Percentiles rank a stretch among this genome's conserved stretches.
These are phyloP conservation scores for Rhogogaster chlorosoma DNA, from an alignment of 2,888 invertebrate genomes.

Conservation along the genomic window DNA sequence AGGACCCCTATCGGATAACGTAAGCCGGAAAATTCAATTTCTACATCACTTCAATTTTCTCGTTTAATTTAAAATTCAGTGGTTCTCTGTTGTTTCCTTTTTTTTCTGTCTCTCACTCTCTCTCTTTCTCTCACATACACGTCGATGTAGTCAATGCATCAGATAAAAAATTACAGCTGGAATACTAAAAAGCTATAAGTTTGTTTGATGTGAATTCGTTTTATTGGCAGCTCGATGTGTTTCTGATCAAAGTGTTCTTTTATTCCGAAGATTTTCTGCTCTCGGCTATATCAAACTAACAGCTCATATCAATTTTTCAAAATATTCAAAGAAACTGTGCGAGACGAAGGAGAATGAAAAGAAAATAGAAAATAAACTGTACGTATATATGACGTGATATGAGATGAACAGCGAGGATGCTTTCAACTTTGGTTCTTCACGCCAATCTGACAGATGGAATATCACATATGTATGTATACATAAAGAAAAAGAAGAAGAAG, in stretches of 20 bases:
- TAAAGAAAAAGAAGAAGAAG: background rate
- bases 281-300: background rate
- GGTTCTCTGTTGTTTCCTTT: background rate
- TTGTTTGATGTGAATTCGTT: background rate
- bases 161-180: background rate
- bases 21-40: constrained; percentile 5
- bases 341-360: background rate
- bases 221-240: background rate
- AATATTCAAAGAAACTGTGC: background rate
- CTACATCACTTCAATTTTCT: background rate
- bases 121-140: background rate
- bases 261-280: background rate
- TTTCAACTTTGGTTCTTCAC: constrained; percentile 12
- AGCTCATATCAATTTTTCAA: background rate
- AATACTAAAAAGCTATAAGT: background rate
- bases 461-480: background rate
- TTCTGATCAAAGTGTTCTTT: background rate
- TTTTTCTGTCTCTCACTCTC: background rate
- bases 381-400: background rate
- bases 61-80: constrained; percentile 3
- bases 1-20: constrained; percentile 15
- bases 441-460: constrained; percentile 5
- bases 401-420: background rate
- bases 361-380: background rate
- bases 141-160: background rate